Base-by-base conservation (phyloP, 2,113 vertebrate genomes). In the Gymnobelideus leadbeateri region DNA sequence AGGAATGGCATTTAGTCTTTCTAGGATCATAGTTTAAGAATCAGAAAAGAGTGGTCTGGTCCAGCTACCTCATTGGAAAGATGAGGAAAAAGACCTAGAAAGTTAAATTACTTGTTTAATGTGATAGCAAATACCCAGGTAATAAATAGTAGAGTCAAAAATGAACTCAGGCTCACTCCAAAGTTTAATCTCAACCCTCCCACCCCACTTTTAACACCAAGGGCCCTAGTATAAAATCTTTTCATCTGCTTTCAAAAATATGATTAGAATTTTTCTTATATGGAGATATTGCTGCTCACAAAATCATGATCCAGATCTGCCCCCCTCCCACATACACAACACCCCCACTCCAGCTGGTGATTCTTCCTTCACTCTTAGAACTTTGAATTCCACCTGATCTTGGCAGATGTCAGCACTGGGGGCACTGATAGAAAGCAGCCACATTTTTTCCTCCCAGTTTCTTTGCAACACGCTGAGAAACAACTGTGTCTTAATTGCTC, bases 401-500 rank as follows among this genome's bases (percentile, higher is more conserved):
- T n/a, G 5, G 46, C 28, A 92, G 51, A 55, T 55, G 46, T 93
- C 51, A 95, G 51, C 84, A 95, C 51, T 91, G 89, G 90, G 53
- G 91, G 93, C 77, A 43, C 68, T 84, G 68, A 21, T 21, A 84
- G 68, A 84, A 84, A 84, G 6, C 37, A 84, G 68, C n/a, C 68
- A 84, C 68, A 43, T 84, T 43, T 43, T 16, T 84, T 84, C 19
- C 37, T 84, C 77, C 51, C 8, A 31, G 68, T 84, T 77, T 84
- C 95, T 94, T 25, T 8, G 77, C 57, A 47, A 93, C 93, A 51
- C 68, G 31, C 54, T 77, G 90, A 91, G 92, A 94, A 43, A 52
- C 26, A n/a, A 50, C 89, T 90, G 25, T 89, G 43, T 92, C 89
- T 93, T 77, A 51, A 61, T 28, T n/a, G n/a, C 52, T 28, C 50